Evolutionary conservation across 2,888 invertebrate species (phyloP), one percentile per base, ranked within the genome.

Genomic region (Lochmaea capreae): DNA sequence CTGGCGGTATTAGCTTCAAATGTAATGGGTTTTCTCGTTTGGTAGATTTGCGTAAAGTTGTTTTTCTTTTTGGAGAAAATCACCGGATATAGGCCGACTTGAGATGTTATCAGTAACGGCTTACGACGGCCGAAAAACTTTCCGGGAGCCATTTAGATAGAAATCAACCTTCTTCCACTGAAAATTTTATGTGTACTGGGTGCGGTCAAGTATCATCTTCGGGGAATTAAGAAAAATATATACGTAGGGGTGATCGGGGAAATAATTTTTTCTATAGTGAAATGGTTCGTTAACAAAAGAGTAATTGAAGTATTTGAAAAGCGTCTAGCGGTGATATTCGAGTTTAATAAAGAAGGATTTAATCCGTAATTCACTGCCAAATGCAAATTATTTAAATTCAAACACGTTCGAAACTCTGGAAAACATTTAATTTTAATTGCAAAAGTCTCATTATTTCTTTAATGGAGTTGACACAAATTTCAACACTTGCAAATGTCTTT

Each of bases 381-480:
- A 80, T 81, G 79, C 79, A 80, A 81, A 81, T 82, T 81, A 82
- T 82, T 82, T 78, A 80, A 83, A 82, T 82, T 78, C 71, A 77
- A 78, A 79, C 77, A 77, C 77, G 72, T 72, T 61, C 69, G 46
- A 52, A 11, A 12, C 71, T 65, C 78, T 78, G 75, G 76, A 78
- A 76, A 79, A 78, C 79, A 78, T 83, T 82, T 80, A 82, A 82
- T 82, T 83, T 82, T 82, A 82, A 83, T 83, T 82, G 82, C 82
- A 78, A 82, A 83, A 81, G 74, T 80, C 83, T 82, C 83, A 80
- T 83, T 83, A 83, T 82, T 82, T 81, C 82, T 81, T 81, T 82
- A 83, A 83, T 82, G 82, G 82, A 82, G 83, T 83, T 81, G 82
- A 82, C 82, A 83, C 81, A 79, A 80, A 80, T 82, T 80, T 79